These are phyloP conservation scores for Drosophila aldrichi DNA, from an alignment of 2,888 invertebrate species.

Conservation along the genomic window DNA sequence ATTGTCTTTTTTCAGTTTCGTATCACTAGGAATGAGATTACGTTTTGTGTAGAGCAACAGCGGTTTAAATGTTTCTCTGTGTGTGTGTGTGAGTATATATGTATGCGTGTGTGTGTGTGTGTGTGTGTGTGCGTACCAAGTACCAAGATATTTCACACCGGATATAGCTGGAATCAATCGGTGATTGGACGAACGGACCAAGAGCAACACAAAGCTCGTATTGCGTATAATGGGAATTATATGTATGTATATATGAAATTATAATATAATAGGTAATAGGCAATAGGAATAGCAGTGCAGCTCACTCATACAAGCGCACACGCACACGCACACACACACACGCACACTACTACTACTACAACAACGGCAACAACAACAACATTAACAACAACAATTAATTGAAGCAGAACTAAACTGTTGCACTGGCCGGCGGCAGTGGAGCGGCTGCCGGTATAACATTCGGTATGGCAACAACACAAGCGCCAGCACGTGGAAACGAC, in stretches of 20 bases:
- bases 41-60: slow-evolving; percentile 31
- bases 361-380: slow-evolving; percentile 29
- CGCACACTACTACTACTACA: slow-evolving; percentile 35
- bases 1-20: slow-evolving; percentile 15
- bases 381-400: slow-evolving; percentile 45
- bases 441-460: slow-evolving; percentile 84
- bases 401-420: slow-evolving; percentile 84
- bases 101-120: slow-evolving; percentile 8
- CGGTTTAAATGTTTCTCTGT: slow-evolving; percentile 16
- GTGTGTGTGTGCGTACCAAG: slow-evolving; percentile 26
- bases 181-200: not conserved
- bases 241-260: not conserved
- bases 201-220: not conserved
- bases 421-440: slow-evolving; percentile 80
- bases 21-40: slow-evolving; percentile 56
- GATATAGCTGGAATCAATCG: not conserved
- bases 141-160: slow-evolving; percentile 31
- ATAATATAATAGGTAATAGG: not conserved
- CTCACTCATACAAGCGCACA: not conserved
- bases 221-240: slow-evolving; percentile 5
- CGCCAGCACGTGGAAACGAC: slow-evolving; percentile 94
- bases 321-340: slow-evolving; percentile 29
- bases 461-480: slow-evolving; percentile 92
- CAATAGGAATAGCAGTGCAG: slow-evolving; percentile 43
- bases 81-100: slow-evolving; percentile 3